Evolutionary conservation across 2,888 invertebrate species (phyloP).

Genomic region (Drosophila acutilabella): DNA sequence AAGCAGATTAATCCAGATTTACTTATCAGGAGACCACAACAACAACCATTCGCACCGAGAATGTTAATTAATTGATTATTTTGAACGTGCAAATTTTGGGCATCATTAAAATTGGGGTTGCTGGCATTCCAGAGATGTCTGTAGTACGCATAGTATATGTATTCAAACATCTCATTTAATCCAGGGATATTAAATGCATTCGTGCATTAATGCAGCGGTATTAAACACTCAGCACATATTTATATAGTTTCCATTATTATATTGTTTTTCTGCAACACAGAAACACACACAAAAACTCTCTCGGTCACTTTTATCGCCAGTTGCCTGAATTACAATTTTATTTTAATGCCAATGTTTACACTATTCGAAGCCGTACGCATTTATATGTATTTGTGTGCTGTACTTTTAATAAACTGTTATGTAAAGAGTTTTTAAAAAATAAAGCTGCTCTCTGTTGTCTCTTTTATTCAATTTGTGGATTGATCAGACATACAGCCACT

Average conservation of each 20-base stretch:
- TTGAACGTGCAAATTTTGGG: slow-evolving; percentile 1
- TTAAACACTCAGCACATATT: slow-evolving; percentile 29
- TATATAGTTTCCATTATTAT: slow-evolving; percentile 39
- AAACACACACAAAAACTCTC: slow-evolving; percentile 5
- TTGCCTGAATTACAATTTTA: slow-evolving; percentile 40
- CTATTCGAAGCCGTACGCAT: slow-evolving; percentile 11
- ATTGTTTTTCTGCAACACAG: slow-evolving; percentile 5
- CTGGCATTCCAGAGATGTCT: not conserved
- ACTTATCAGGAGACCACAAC: slow-evolving; percentile 4
- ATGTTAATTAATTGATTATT: slow-evolving; percentile 41
- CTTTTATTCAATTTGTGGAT: slow-evolving; percentile 35
- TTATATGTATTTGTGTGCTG: not conserved
- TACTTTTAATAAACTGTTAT: slow-evolving; percentile 3
- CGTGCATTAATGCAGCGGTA: slow-evolving; percentile 53
- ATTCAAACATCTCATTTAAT: slow-evolving; percentile 23
- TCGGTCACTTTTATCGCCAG: slow-evolving; percentile 21
- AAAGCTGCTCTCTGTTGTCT: slow-evolving; percentile 32
- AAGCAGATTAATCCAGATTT: slow-evolving; percentile 5
- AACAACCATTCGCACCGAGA: not conserved
- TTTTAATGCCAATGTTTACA: slow-evolving; percentile 50
- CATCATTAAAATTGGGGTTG: slow-evolving; percentile 7
- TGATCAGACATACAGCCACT: slow-evolving; percentile 21
- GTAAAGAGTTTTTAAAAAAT: slow-evolving; percentile 22
- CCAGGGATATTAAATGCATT: slow-evolving; percentile 56
- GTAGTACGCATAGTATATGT: no score